Percentiles rank a stretch among this genome's conserved stretches.
phyloP scores from a whole-genome alignment of 2,113 vertebrate genomes.

The Chaenogobius annularis region DNA sequence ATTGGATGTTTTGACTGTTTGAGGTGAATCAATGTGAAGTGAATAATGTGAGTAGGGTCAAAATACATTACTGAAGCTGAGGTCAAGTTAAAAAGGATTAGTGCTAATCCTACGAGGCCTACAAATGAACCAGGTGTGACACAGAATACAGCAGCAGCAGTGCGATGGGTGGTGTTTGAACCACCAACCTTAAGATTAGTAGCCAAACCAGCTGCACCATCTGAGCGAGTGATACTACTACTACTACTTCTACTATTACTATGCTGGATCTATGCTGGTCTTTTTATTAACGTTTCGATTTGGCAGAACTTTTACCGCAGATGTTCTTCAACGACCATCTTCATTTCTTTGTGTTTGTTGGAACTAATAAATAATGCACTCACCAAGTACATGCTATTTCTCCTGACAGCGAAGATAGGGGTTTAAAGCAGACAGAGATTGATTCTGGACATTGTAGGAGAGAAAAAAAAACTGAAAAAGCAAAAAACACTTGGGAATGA shows the following conservation, averaged over 20 bases:
- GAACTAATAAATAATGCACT: background rate
- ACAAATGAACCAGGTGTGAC: too few relatives aligned
- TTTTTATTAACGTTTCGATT: background rate
- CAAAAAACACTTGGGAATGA: constrained; percentile 56
- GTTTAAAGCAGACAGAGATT: constrained; percentile 49
- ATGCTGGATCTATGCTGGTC: background rate
- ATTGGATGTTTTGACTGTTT: too few relatives aligned
- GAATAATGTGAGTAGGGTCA: too few relatives aligned
- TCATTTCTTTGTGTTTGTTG: background rate
- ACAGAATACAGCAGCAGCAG: too few relatives aligned
- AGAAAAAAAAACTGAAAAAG: constrained; percentile 36
- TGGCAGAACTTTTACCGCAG: background rate
- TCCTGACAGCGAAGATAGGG: constrained; percentile 42
- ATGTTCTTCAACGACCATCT: background rate
- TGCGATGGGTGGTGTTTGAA: too few relatives aligned
- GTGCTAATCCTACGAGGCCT: background rate
- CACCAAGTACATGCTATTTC: constrained; percentile 12
- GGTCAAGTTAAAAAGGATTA: background rate
- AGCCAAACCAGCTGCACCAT: too few relatives aligned
- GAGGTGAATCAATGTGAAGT: too few relatives aligned
- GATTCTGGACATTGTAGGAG: constrained; percentile 67
- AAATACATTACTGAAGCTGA: too few relatives aligned
- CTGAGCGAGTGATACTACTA: too few relatives aligned
- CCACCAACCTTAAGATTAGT: too few relatives aligned
- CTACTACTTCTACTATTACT: too few relatives aligned